phyloP scores from a whole-genome alignment of 1,140 invertebrate species.

The Ceratosolen fusciceps region DNA sequence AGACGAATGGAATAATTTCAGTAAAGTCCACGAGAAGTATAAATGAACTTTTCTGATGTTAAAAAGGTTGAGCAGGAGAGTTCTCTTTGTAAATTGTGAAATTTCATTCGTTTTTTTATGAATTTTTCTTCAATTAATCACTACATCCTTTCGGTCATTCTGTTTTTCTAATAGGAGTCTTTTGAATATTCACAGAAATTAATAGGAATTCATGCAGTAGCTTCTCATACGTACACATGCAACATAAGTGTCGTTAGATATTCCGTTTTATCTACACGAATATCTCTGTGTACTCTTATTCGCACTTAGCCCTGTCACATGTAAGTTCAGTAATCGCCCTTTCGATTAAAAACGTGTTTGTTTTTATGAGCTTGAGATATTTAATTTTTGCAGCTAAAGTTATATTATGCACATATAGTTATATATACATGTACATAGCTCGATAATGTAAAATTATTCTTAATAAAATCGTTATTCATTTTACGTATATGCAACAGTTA shows the following conservation, averaged over 20 bases:
- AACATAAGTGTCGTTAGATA: not conserved
- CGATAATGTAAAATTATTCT: too few relatives aligned
- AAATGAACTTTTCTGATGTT: constrained; percentile 22
- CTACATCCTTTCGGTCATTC: constrained; percentile 18
- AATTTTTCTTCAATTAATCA: constrained; percentile 31
- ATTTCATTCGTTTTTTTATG: not conserved
- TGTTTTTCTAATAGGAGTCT: constrained; percentile 12
- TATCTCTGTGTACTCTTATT: not conserved
- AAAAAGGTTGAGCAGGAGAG: not conserved
- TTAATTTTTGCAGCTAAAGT: too few relatives aligned
- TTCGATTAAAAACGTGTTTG: not conserved
- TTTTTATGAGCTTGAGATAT: too few relatives aligned
- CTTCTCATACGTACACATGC: not conserved
- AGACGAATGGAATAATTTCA: constrained; percentile 30
- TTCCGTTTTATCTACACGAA: not conserved
- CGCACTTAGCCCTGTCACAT: too few relatives aligned
- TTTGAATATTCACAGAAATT: constrained; percentile 37
- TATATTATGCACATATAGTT: too few relatives aligned
- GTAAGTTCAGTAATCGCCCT: too few relatives aligned
- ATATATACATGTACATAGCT: too few relatives aligned
- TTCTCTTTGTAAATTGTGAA: constrained; percentile 46
- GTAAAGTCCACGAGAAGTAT: not conserved
- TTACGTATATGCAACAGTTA: too few relatives aligned
- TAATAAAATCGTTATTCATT: too few relatives aligned
- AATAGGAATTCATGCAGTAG: not conserved